A percentile compares a stretch with the other conserved stretches of the same genome.
Conservation (phyloP, 2,888 invertebrate genomes). For the Apodemia duryi region DNA sequence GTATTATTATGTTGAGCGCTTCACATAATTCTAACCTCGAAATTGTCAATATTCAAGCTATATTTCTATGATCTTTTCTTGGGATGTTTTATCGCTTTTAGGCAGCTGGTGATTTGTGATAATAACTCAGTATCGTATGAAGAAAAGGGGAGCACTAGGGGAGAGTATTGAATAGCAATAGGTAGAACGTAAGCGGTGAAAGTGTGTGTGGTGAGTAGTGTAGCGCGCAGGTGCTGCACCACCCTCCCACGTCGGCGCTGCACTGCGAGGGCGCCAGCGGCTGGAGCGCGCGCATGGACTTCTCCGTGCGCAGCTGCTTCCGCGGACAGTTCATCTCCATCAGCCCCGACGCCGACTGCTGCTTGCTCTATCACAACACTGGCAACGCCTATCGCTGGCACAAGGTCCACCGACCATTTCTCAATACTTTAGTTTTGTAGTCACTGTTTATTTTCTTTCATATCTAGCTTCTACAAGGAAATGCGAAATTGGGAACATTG, state of each 20-base stretch:
- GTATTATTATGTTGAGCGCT: too few relatives aligned
- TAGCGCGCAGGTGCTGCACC: conserved; percentile 86
- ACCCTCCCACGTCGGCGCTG: conserved; percentile 96
- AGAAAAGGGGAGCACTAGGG: too few relatives aligned
- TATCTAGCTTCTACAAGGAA: too few relatives aligned
- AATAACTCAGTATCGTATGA: too few relatives aligned
- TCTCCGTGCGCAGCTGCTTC: conserved; percentile 95
- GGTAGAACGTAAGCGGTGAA: background rate
- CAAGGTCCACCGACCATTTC: conserved; percentile 73
- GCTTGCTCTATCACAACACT: conserved; percentile 74
- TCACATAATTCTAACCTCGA: too few relatives aligned
- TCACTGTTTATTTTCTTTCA: too few relatives aligned
- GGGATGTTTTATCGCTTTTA: too few relatives aligned
- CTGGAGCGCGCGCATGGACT: conserved; percentile 94
- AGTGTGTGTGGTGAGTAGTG: background rate
- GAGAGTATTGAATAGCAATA: too few relatives aligned
- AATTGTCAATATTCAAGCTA: too few relatives aligned
- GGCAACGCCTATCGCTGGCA: conserved; percentile 94
- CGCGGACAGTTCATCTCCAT: conserved; percentile 95
- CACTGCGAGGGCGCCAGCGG: conserved; percentile 87
- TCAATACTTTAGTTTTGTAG: background rate
- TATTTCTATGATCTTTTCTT: too few relatives aligned
- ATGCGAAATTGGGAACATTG: too few relatives aligned
- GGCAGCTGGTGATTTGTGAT: too few relatives aligned
- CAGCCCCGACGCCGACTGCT: conserved; percentile 81